Conservation (phyloP, 2,888 invertebrate genomes). For the Portevinia maculata region DNA sequence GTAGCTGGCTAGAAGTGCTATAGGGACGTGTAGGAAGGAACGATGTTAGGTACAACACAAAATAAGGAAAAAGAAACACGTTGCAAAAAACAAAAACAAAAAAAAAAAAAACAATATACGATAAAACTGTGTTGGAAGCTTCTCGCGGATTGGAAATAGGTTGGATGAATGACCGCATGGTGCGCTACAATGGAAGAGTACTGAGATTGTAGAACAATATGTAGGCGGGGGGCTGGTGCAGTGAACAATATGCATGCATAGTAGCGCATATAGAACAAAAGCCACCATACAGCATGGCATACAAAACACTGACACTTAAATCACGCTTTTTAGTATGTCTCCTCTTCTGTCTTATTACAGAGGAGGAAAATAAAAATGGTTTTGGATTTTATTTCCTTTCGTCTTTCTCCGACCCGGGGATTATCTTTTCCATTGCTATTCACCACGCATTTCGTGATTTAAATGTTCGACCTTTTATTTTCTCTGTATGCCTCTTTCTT, state of each 20-base stretch:
- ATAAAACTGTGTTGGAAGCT: slow-evolving; percentile 63
- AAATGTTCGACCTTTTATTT: slow-evolving; percentile 73
- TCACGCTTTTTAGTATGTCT: slow-evolving; percentile 69
- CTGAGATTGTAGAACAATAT: slow-evolving; percentile 48
- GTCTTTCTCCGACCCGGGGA: slow-evolving; percentile 12
- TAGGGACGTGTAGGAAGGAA: slow-evolving; percentile 30
- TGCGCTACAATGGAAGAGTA: slow-evolving; percentile 57
- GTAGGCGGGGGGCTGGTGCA: not conserved
- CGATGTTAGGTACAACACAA: slow-evolving; percentile 43
- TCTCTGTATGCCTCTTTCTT: slow-evolving; percentile 27
- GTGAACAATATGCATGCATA: slow-evolving; percentile 54
- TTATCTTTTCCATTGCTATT: slow-evolving; percentile 72
- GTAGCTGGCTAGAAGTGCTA: not conserved
- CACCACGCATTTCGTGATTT: slow-evolving; percentile 74
- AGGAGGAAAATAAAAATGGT: slow-evolving; percentile 23
- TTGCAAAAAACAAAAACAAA: not conserved
- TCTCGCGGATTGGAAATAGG: slow-evolving; percentile 72
- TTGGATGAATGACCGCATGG: slow-evolving; percentile 74
- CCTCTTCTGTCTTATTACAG: slow-evolving; percentile 66
- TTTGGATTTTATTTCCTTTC: slow-evolving; percentile 36
- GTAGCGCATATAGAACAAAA: slow-evolving; percentile 59
- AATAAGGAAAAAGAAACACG: slow-evolving; percentile 14
- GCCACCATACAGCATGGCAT: slow-evolving; percentile 60
- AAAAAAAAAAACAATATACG: not conserved
- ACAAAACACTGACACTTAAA: slow-evolving; percentile 73